Percentiles rank a stretch among this genome's conserved stretches.
Conservation (phyloP, 2,797 vertebrate species). For the Phoxinus dragarum region DNA sequence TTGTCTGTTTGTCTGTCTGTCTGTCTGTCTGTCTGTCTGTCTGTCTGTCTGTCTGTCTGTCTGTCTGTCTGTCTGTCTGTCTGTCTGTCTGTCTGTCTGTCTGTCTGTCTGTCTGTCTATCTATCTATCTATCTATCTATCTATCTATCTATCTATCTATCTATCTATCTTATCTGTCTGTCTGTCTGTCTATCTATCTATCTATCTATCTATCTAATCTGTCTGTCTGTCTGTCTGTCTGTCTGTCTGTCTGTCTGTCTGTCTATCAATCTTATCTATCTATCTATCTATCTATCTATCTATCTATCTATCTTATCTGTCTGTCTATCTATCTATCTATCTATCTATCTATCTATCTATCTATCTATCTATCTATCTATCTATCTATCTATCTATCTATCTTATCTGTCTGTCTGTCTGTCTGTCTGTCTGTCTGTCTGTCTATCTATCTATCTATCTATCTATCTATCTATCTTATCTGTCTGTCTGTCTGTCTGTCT, state of each 20-base stretch:
- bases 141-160: neutral
- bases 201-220: neutral
- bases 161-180: neutral
- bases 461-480: neutral
- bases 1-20: too few relatives aligned
- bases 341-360: neutral
- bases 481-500: neutral
- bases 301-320: accelerated
- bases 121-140: too few relatives aligned
- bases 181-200: neutral
- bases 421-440: too few relatives aligned
- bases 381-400: neutral
- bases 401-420: too few relatives aligned
- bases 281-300: neutral
- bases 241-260: neutral
- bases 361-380: neutral
- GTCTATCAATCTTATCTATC: neutral
- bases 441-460: neutral
- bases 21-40: too few relatives aligned
- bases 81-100: neutral
- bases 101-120: neutral
- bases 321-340: neutral
- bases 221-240: too few relatives aligned
- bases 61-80: too few relatives aligned
- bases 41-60: too few relatives aligned